Evolutionary conservation across 2,888 invertebrate species (phyloP), one percentile per base, ranked within the genome.

Genomic region (Prosopocoilus inquinatus): DNA sequence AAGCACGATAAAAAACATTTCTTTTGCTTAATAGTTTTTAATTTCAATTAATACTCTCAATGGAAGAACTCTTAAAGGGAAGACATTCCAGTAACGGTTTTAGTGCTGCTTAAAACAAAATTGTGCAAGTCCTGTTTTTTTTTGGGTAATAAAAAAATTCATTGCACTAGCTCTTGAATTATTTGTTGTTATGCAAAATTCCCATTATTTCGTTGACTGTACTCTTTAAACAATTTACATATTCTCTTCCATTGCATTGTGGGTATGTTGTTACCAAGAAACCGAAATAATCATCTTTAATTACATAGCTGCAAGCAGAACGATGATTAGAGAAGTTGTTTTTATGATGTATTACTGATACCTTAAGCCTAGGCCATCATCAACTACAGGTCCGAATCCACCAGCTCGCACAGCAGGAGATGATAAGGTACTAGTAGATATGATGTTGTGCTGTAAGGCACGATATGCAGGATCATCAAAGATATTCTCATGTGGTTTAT

Each of bases 401-500:
- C 97, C 98, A 16, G 91, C 89, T 68, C 87, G 77, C 9, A 97
- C 87, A 50, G 89, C 88, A 1, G 93, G 90, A 46, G 95, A 91
- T 1, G 90, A 88, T 46, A 99, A 79, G 0, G 98, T 97, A 51
- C 96, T 96, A 0, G 98, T 98, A 47, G 98, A 98, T 38, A 99
- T 78, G 63, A 96, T 88, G 65, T 92, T 94, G 67, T 93, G 85
- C 77, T 96, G 96, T 59, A 97, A 83, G 58, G 81, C 81, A 48
- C 81, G 79, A 73, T 93, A 97, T 34, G 89, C 88, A 32, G 86
- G 84, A 62, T 95, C 93, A 60, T 81, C 78, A 69, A 84, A 94
- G 36, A 94, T 71, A 8, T 80, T 82, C 11, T 91, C 87, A 0
- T 81, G 78, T 8, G 73, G 59, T 39, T 69, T 67, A 32, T 69